Base-by-base conservation (phyloP, 2,888 invertebrate species). In the Hirtodrosophila duncani region DNA sequence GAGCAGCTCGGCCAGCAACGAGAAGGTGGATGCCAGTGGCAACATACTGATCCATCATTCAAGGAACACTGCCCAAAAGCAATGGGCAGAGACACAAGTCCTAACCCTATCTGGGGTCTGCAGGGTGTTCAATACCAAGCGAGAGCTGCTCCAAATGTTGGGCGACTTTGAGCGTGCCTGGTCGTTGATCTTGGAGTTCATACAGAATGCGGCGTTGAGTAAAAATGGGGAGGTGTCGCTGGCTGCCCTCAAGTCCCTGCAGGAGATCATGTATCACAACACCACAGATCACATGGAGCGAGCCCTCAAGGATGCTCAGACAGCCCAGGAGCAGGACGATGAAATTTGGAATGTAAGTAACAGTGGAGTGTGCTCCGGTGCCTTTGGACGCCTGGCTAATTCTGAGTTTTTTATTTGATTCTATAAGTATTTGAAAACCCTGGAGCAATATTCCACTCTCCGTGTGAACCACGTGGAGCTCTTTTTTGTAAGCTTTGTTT, bases 41-140 rank as follows among this genome's bases (percentile, higher is more conserved):
- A 97, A 97, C 83, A 97, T 99, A 67, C 89, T 99, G 3, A 98
- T 99, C 75, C 99, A 99, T 87, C 99, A 99, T 87, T 96, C 98
- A 1, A 90, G 99, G 50, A 99, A 99, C 86, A 99, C 99, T 0
- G 98, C 98, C 34, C 97, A 98, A 87, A 99, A 99, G 81, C 99
- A 99, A 83, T 99, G 98, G 98, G 97, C 98, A 0, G 98, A 99
- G 88, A 99, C 99, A 0, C 96, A 97, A 89, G 97, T 95, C 24
- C 86, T 96, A 55, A 95, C 96, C 0, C 86, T 97, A 8, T 95
- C 95, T 2, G 98, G 98, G 0, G 97, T 98, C 11, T 96, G 97
- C 0, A 90, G 97, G 58, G 97, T 94, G 8, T 98, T 98, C 87
- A 96, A 97, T 84, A 94, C 96, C 0, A 94, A 98, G 85, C 91